A percentile compares a stretch with the other conserved stretches of the same genome.
phyloP scores from a whole-genome alignment of 2,797 vertebrate genomes.

The Trematomus bernacchii region DNA sequence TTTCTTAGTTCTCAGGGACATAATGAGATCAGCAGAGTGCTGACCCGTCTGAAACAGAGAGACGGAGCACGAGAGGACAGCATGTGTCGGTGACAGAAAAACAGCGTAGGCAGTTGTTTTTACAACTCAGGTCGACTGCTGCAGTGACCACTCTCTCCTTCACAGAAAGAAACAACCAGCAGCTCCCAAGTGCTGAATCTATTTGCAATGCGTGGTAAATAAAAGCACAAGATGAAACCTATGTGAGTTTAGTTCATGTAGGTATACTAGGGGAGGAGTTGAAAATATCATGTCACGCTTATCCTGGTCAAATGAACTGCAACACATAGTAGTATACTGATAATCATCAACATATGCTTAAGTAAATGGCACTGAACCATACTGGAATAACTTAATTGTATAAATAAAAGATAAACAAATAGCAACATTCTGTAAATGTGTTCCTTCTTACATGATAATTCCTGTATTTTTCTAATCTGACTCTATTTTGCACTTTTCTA shows the following conservation, averaged over 20 bases:
- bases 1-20: conserved; percentile 14
- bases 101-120: not conserved
- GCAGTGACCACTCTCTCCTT: conserved; percentile 16
- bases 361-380: too few relatives aligned
- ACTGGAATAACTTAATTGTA: too few relatives aligned
- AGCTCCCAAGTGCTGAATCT: not conserved
- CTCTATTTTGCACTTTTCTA: too few relatives aligned
- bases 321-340: too few relatives aligned
- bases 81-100: conserved; percentile 23
- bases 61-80: conserved; percentile 5
- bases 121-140: not conserved
- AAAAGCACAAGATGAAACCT: not conserved
- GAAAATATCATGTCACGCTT: too few relatives aligned
- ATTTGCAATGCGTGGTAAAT: not conserved
- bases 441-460: too few relatives aligned
- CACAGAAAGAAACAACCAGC: not conserved
- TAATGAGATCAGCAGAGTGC: conserved; percentile 35
- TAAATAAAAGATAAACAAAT: too few relatives aligned
- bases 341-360: too few relatives aligned
- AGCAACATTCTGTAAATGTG: too few relatives aligned
- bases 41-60: conserved; percentile 5
- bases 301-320: too few relatives aligned
- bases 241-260: not conserved
- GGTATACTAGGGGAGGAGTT: not conserved
- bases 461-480: too few relatives aligned